phyloP scores from a whole-genome alignment of 2,888 invertebrate genomes.

The Lissocephala sabroskyi region DNA sequence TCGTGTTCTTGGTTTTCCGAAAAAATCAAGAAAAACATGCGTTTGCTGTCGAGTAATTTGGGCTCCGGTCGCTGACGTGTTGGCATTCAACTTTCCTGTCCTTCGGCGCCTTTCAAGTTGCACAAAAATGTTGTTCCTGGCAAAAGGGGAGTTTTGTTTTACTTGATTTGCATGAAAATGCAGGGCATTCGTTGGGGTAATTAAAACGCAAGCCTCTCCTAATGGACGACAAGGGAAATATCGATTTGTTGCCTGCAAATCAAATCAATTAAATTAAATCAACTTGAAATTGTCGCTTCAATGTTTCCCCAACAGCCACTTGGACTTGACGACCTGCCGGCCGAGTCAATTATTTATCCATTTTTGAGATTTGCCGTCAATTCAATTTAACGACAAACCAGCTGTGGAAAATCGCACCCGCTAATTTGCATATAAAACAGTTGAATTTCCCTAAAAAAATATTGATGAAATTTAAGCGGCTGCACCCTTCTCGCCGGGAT shows the following conservation, averaged over 20 bases:
- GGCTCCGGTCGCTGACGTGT: constrained; percentile 33
- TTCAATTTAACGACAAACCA: constrained; percentile 43
- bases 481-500: too few relatives aligned
- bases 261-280: too few relatives aligned
- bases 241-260: too few relatives aligned
- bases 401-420: constrained; percentile 38
- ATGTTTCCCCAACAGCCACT: too few relatives aligned
- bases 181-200: constrained; percentile 21
- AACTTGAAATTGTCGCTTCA: too few relatives aligned
- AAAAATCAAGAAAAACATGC: constrained; percentile 51
- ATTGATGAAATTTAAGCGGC: constrained; percentile 62
- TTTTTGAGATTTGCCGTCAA: constrained; percentile 55
- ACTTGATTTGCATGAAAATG: constrained; percentile 52
- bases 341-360: constrained; percentile 55
- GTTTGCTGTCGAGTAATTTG: constrained; percentile 59
- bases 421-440: constrained; percentile 72
- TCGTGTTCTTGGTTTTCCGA: constrained; percentile 47
- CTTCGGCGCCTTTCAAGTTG: constrained; percentile 22
- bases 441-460: constrained; percentile 54
- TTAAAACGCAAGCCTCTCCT: too few relatives aligned
- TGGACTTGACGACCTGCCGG: too few relatives aligned
- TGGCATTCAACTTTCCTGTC: constrained; percentile 34
- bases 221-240: too few relatives aligned
- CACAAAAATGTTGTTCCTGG: constrained; percentile 35
- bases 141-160: constrained; percentile 16